Evolutionary conservation across 2,113 vertebrate genomes (phyloP).

Genomic region (Xenopus laevis): DNA sequence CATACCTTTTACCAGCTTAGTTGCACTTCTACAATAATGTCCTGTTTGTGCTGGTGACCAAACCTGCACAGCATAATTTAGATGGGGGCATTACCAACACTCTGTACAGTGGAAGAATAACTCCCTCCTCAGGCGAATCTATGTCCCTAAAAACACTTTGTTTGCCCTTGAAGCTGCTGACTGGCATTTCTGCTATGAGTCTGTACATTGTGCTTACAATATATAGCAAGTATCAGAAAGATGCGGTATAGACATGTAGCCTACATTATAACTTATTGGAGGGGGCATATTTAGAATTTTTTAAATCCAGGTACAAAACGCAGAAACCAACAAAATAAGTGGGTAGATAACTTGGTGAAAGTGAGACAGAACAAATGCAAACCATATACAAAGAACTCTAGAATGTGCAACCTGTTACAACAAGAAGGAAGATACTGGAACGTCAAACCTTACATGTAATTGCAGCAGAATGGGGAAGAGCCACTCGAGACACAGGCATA

Average conservation of each 20-base stretch:
- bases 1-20: too few species aligned
- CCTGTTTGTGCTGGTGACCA: too few species aligned
- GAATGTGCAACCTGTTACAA: constrained; percentile 17
- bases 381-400: constrained; percentile 16
- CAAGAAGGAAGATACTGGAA: fast-evolving
- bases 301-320: not conserved
- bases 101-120: too few species aligned
- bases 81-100: too few species aligned
- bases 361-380: not conserved
- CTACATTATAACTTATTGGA: not conserved
- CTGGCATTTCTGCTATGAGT: too few species aligned
- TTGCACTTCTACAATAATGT: too few species aligned
- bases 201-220: too few species aligned
- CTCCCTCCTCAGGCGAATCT: too few species aligned
- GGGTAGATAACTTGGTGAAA: not conserved
- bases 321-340: not conserved
- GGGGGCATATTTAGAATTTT: constrained; percentile 3
- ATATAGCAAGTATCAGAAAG: not conserved
- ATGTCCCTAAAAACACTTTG: too few species aligned
- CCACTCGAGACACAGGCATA: not conserved
- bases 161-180: too few species aligned
- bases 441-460: not conserved
- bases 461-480: constrained; percentile 3
- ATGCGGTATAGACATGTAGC: not conserved
- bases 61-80: too few species aligned